A percentile compares a stretch with the other conserved stretches of the same genome.
Conservation (phyloP, 2,797 vertebrate genomes). For the Amazonetta brasiliensis region DNA sequence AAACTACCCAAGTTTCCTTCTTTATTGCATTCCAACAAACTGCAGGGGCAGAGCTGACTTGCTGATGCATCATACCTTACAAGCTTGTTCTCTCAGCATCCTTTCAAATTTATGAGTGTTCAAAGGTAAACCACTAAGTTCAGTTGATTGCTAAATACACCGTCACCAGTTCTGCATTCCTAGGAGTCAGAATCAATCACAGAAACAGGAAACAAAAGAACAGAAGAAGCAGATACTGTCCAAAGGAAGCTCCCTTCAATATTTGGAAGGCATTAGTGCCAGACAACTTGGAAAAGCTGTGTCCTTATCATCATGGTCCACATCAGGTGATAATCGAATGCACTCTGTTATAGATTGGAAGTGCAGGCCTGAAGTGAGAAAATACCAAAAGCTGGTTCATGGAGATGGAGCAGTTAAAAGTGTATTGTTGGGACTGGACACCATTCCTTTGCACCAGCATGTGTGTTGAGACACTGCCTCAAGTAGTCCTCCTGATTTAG, state of each 20-base stretch:
- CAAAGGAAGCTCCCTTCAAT: background rate
- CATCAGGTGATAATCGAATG: background rate
- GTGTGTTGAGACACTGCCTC: background rate
- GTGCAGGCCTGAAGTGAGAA: background rate
- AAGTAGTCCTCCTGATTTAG: background rate
- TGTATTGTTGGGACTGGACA: background rate
- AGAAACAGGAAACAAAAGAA: background rate
- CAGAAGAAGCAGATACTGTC: background rate
- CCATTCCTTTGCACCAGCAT: background rate
- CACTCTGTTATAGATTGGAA: background rate
- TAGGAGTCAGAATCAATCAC: background rate
- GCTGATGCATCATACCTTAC: fast-evolving
- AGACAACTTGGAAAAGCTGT: background rate
- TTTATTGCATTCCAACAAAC: background rate
- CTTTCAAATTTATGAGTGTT: background rate
- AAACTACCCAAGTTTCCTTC: background rate
- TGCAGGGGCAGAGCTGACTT: background rate
- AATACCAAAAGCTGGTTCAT: background rate
- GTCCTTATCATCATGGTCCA: background rate
- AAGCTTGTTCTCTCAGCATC: background rate
- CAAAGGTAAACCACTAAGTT: background rate
- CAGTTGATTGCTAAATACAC: background rate
- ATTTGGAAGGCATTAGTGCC: background rate
- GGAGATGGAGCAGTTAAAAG: background rate
- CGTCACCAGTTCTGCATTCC: background rate